Evolutionary conservation across 2,113 vertebrate species (phyloP).

Genomic region (Eulacestoma nigropectus): DNA sequence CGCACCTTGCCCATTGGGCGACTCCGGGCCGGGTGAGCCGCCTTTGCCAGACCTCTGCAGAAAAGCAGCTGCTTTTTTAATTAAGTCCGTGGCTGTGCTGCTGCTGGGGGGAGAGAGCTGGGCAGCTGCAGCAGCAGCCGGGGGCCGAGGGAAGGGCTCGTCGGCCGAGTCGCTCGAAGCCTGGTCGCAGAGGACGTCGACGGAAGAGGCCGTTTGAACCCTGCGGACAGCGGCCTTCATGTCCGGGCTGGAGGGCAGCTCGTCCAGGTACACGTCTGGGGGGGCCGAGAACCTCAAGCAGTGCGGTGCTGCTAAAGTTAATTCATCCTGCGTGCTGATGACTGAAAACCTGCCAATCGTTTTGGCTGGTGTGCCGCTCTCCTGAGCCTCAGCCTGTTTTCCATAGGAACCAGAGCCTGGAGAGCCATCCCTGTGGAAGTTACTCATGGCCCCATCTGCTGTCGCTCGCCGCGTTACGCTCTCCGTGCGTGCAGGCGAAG

Average conservation of each 20-base stretch:
- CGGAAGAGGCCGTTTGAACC: conserved; percentile 78
- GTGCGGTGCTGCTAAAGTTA: conserved; percentile 75
- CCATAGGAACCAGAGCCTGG: not conserved
- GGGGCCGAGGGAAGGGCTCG: conserved; percentile 73
- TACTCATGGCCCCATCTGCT: not conserved
- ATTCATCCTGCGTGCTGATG: conserved; percentile 85
- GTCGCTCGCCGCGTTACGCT: not conserved
- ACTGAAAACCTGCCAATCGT: conserved; percentile 94
- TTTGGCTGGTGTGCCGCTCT: conserved; percentile 72
- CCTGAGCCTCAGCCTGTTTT: conserved; percentile 37
- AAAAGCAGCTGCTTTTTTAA: conserved; percentile 88
- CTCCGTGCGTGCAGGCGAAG: not conserved
- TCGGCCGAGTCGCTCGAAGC: conserved; percentile 92
- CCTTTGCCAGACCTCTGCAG: conserved; percentile 85
- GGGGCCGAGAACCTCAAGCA: conserved; percentile 90
- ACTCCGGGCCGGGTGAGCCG: conserved; percentile 79
- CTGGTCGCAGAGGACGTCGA: conserved; percentile 72
- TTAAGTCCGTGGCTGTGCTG: conserved; percentile 80
- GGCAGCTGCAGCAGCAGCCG: conserved; percentile 63
- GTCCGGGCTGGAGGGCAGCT: conserved; percentile 78
- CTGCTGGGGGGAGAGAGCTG: conserved; percentile 68
- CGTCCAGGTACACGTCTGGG: conserved; percentile 89
- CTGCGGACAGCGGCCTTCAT: conserved; percentile 72
- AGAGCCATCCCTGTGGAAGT: not conserved
- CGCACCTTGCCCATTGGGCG: conserved; percentile 72